These are phyloP conservation scores for Agonopterix subpropinquella DNA, from an alignment of 2,888 invertebrate species.

Conservation along the genomic window DNA sequence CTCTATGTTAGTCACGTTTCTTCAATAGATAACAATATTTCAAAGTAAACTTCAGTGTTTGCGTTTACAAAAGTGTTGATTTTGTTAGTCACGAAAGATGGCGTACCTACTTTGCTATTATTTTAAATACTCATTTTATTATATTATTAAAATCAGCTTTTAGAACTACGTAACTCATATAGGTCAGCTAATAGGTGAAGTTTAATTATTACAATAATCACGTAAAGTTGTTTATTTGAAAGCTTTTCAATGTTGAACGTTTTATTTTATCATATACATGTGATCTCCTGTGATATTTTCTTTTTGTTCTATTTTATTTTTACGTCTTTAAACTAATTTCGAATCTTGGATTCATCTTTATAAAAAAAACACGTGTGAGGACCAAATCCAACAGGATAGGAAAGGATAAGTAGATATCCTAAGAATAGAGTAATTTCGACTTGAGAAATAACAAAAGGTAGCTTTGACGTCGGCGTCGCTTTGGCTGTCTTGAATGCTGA, in stretches of 20 bases:
- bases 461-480: constrained; percentile 36
- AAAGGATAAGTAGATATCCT: no score
- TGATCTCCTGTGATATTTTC: no score
- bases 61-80: constrained; percentile 17
- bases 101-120: not conserved
- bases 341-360: no score
- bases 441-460: constrained; percentile 8
- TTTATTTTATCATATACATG: no score
- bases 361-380: no score
- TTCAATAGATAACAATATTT: constrained; percentile 13
- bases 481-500: constrained; percentile 37
- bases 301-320: no score
- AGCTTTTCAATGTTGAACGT: no score
- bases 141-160: not conserved
- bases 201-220: constrained; percentile 19
- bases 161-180: not conserved
- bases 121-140: not conserved
- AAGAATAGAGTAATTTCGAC: not conserved
- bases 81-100: constrained; percentile 13
- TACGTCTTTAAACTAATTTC: no score
- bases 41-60: constrained; percentile 15
- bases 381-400: no score
- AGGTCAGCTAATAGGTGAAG: constrained; percentile 9
- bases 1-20: constrained; percentile 11
- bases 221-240: constrained; percentile 15